A percentile compares a stretch with the other conserved stretches of the same genome.
These are phyloP conservation scores for Tapirus terrestris DNA, from an alignment of 2,113 vertebrate species.

Conservation along the genomic window DNA sequence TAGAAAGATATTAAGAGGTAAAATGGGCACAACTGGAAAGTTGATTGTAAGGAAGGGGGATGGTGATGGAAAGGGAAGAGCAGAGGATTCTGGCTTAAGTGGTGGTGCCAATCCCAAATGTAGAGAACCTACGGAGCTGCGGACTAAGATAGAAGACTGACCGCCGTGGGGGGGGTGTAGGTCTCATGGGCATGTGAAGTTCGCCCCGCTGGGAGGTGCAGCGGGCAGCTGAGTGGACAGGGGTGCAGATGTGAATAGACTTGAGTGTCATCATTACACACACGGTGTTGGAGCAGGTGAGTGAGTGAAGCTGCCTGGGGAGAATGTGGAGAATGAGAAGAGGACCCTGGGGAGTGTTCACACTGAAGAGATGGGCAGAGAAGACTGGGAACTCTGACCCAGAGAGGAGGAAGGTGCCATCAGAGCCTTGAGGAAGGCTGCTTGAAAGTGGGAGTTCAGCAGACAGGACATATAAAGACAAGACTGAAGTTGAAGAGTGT, in stretches of 20 bases:
- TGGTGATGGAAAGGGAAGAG: background rate
- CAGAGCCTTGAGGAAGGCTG: background rate
- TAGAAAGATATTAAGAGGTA: background rate
- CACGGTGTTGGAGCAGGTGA: background rate
- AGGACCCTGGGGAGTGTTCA: background rate
- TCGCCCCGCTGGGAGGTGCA: background rate
- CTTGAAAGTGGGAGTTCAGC: background rate
- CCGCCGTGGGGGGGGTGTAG: background rate
- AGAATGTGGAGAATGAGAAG: background rate
- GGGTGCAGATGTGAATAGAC: background rate
- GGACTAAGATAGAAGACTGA: background rate
- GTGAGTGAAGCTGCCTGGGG: background rate
- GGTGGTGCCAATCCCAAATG: background rate
- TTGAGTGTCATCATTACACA: background rate
- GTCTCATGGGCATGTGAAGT: background rate
- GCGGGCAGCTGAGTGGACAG: accelerated
- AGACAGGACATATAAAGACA: background rate
- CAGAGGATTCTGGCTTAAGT: background rate
- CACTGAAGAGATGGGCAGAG: background rate
- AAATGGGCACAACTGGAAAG: background rate
- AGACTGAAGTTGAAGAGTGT: background rate
- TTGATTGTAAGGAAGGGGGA: background rate
- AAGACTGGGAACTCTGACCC: background rate
- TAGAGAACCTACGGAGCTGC: background rate
- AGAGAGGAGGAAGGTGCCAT: background rate